These are phyloP conservation scores for Strigamia transsilvanica DNA, from an alignment of 2,888 invertebrate species.

Conservation along the genomic window DNA sequence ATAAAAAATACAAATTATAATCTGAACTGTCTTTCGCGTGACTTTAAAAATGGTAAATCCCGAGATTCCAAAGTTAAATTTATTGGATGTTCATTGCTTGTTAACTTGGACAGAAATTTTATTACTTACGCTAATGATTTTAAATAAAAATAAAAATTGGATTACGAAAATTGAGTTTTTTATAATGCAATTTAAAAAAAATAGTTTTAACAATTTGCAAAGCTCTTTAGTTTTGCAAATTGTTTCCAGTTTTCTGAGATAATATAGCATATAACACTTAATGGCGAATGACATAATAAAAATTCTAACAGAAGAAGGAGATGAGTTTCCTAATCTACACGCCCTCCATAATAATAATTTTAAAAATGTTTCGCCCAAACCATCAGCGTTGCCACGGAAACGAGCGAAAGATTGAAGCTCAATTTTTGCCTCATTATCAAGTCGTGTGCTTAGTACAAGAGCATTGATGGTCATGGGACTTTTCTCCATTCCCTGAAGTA, in stretches of 20 bases:
- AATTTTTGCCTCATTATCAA: background rate
- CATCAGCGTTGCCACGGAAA: conserved; percentile 8
- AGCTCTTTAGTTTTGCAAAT: background rate
- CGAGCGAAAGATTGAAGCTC: background rate
- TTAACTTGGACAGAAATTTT: too few species aligned
- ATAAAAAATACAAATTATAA: too few species aligned
- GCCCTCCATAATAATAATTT: conserved; percentile 1
- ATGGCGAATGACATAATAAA: background rate
- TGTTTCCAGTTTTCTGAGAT: background rate
- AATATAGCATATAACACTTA: background rate
- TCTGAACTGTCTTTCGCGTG: too few species aligned
- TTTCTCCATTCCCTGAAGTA: background rate
- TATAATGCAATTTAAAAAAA: too few species aligned
- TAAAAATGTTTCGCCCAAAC: background rate
- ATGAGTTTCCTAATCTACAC: background rate
- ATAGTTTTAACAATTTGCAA: too few species aligned
- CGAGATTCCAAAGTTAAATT: too few species aligned
- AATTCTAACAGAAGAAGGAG: background rate
- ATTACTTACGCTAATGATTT: too few species aligned
- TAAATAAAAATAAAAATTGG: too few species aligned
- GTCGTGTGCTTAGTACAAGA: background rate
- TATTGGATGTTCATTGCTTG: too few species aligned
- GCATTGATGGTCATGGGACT: background rate
- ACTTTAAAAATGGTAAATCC: too few species aligned
- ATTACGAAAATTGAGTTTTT: too few species aligned